These are phyloP conservation scores for Sebastes itinus DNA, from an alignment of 2,797 vertebrate species.

Conservation along the genomic window DNA sequence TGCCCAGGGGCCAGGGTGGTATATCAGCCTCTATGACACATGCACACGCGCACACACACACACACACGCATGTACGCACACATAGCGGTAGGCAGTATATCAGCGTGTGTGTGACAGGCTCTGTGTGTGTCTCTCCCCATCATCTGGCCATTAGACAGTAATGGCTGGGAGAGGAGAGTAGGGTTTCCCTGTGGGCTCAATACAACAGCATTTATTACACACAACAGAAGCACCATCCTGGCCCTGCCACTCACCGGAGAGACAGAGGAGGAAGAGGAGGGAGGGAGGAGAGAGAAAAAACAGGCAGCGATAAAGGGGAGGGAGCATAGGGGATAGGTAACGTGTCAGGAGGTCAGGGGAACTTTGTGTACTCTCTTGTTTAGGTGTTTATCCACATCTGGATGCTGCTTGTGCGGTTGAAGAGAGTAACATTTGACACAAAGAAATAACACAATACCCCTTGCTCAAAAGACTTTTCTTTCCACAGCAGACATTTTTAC, in stretches of 20 bases:
- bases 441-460: not conserved
- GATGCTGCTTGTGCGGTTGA: not conserved
- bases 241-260: slow-evolving; percentile 79
- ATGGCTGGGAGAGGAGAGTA: slow-evolving; percentile 95
- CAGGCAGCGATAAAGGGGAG: slow-evolving; percentile 19
- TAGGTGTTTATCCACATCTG: not conserved
- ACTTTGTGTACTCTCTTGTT: slow-evolving; percentile 32
- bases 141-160: slow-evolving; percentile 99
- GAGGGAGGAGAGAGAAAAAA: slow-evolving; percentile 13
- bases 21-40: slow-evolving; percentile 68
- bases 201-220: slow-evolving; percentile 98
- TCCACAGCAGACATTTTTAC: not conserved
- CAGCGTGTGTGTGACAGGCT: slow-evolving; percentile 91
- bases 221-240: slow-evolving; percentile 82
- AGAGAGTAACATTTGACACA: not conserved
- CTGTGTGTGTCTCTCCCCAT: slow-evolving; percentile 89
- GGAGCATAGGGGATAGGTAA: slow-evolving; percentile 4
- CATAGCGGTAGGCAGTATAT: slow-evolving; percentile 85
- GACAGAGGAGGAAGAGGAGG: slow-evolving; percentile 51
- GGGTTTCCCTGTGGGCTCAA: slow-evolving; percentile 98
- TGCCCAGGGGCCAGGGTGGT: slow-evolving; percentile 80
- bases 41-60: slow-evolving; percentile 24
- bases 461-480: not conserved
- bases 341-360: slow-evolving; percentile 51
- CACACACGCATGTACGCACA: slow-evolving; percentile 51